A percentile compares a stretch with the other conserved stretches of the same genome.
Conservation (phyloP, 2,113 vertebrate species). For the Triplophysa dalaica region DNA sequence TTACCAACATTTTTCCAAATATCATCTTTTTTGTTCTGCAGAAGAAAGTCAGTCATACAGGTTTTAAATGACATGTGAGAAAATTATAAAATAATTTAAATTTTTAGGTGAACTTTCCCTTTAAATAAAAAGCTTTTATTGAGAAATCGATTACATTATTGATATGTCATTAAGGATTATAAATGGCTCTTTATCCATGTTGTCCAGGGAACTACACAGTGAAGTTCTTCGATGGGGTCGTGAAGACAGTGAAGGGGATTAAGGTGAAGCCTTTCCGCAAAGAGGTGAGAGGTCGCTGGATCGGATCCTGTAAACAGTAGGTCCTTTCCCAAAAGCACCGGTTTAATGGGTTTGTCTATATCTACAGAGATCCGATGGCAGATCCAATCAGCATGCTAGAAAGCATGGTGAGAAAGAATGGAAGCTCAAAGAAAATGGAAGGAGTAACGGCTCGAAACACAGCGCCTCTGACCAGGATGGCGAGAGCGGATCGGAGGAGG, state of each 20-base stretch:
- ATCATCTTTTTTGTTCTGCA: no score
- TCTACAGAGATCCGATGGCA: slow-evolving; percentile 61
- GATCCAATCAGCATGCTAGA: slow-evolving; percentile 77
- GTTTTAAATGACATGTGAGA: no score
- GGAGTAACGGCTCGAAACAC: slow-evolving; percentile 73
- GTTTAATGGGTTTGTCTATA: slow-evolving; percentile 4
- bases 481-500: slow-evolving; percentile 73
- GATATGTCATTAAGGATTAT: not conserved
- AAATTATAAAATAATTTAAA: no score
- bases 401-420: slow-evolving; percentile 76
- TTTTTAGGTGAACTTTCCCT: no score
- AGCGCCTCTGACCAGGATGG: slow-evolving; percentile 68
- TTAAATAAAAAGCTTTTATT: no score
- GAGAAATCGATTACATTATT: no score
- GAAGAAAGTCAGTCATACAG: no score
- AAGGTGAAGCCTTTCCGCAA: slow-evolving; percentile 89
- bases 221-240: slow-evolving; percentile 94
- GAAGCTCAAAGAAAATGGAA: slow-evolving; percentile 74
- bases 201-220: slow-evolving; percentile 91
- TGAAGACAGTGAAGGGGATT: slow-evolving; percentile 94
- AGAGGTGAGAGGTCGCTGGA: slow-evolving; percentile 73
- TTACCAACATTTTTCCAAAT: no score
- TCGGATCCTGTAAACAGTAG: not conserved
- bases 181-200: not conserved
- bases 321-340: not conserved